Evolutionary conservation across 2,113 vertebrate genomes (phyloP), one percentile per base, ranked within the genome.

Genomic region (Piprites chloris): DNA sequence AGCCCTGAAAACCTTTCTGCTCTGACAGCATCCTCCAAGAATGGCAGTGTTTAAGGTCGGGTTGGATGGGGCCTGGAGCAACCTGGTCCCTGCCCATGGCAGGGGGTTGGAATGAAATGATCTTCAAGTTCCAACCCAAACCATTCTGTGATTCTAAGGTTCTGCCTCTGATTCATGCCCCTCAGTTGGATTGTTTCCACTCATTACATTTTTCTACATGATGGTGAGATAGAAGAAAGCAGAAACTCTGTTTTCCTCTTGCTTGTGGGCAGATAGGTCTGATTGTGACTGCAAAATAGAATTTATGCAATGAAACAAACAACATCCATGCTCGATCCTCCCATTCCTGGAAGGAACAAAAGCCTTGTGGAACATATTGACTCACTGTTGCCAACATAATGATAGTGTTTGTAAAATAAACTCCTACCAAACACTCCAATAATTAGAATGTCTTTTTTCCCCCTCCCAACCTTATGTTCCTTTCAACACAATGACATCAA

Each of bases 301-400:
- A 41, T 59, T 50, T 47, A 26, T 53, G 18, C 47, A 22, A 15
- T 37, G 8, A 59, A 11, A 26, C 44, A 81, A 69, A 12, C 1
- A 58, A 32, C 47, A 71, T 74, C 17, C 4, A 1, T 65, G 21
- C 23, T 84, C 76, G 12, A 71, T 77, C 39, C 35, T 76, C 49
- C 71, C 67, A 73, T 90, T 93, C 28, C 32, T 88, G 50, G 72
- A 95, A 96, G 77, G n/a, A 94, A 95, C 80, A 97, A 96, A 95
- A 96, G 85, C 55, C 71, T 68, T 30, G 81, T 85, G 53, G 17
- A 92, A 93, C 86, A 93, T 86, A 85, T 68, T 96, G 74, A 62
- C 65, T 78, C 61, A 32, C 53, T 79, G 73, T 53, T 97, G 95
- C 97, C 94, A 96, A 80, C 78, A 95, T 94, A 97, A 97, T 97